phyloP scores from a whole-genome alignment of 2,888 invertebrate genomes.

The Tiliacea aurago region DNA sequence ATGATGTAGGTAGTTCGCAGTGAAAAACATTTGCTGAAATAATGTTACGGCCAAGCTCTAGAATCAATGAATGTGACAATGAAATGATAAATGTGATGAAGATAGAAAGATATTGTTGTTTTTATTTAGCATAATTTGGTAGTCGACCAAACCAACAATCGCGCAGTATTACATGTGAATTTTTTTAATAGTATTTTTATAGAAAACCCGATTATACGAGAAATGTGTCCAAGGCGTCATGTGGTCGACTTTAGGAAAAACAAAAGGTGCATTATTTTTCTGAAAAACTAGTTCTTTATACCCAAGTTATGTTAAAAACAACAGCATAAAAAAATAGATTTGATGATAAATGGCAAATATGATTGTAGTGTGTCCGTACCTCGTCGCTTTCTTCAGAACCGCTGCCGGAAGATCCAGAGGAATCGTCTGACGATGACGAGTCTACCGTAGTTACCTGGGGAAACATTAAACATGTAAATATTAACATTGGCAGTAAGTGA shows the following conservation, averaged over 20 bases:
- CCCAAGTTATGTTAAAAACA: background rate
- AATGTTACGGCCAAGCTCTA: background rate
- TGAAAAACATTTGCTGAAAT: background rate
- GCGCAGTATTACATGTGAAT: background rate
- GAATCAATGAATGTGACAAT: conserved; percentile 10
- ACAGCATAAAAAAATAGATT: background rate
- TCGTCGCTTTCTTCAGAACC: conserved; percentile 87
- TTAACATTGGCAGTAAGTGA: background rate
- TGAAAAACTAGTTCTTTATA: background rate
- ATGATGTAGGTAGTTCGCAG: background rate
- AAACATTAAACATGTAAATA: background rate
- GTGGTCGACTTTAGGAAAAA: background rate
- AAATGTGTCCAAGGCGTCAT: background rate
- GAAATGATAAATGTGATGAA: conserved; percentile 1
- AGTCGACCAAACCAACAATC: background rate
- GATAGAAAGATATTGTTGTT: background rate
- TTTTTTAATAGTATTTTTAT: background rate
- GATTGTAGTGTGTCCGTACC: conserved; percentile 69
- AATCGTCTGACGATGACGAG: conserved; percentile 87
- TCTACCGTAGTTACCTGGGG: conserved; percentile 88
- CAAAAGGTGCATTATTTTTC: background rate
- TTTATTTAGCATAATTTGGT: background rate
- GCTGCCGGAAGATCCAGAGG: conserved; percentile 85
- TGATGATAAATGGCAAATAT: background rate
- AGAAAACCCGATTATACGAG: background rate